Evolutionary conservation across 2,797 vertebrate species (phyloP), one percentile per base, ranked within the genome.

Genomic region (Epinephelus malabaricus): DNA sequence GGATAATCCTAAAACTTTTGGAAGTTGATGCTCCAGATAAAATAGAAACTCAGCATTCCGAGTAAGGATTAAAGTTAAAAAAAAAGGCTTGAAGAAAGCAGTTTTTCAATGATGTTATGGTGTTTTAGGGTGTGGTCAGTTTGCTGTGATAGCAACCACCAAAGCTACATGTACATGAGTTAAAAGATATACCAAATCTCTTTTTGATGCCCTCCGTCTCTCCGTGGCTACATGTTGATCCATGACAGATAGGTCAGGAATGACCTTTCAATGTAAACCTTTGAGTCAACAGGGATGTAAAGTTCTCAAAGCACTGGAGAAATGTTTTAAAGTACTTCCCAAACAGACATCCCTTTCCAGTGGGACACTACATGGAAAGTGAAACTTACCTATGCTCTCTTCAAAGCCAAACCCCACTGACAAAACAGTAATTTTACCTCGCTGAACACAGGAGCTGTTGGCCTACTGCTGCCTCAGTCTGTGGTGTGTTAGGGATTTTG

Each of bases 41-140:
- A 43, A 10, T 1, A 43, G 40, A 43, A 43, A 43, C 40, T 43
- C 11, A 12, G 40, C 40, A 12, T 43, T 43, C 40, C 2, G 11
- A 43, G 1, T 11, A 43, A 43, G 40, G 11, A 3, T 43, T 43
- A 43, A 43, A 43, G 40, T 12, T 0, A 47, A 18, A 47, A 49
- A 38, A 53, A 34, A 74, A 67, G 40, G 9, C 11, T 43, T 43
- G 40, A 43, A 43, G 9, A 43, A 8, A 12, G 40, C 40, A 9
- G 27, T 38, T 78, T 55, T 40, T 68, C 8, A 1, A 38, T 51
- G 78, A 81, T 67, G 38, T 67, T 19, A 2, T 47, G 67, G 65
- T 51, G 70, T 54, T 69, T 43, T 46, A 40, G n/a, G 27, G 54
- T 1, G 25, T 11, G 38, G 53, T 30, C 63, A 5, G 19, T 73